phyloP scores from a whole-genome alignment of 2,888 invertebrate species.

The Mythimna lalbum region DNA sequence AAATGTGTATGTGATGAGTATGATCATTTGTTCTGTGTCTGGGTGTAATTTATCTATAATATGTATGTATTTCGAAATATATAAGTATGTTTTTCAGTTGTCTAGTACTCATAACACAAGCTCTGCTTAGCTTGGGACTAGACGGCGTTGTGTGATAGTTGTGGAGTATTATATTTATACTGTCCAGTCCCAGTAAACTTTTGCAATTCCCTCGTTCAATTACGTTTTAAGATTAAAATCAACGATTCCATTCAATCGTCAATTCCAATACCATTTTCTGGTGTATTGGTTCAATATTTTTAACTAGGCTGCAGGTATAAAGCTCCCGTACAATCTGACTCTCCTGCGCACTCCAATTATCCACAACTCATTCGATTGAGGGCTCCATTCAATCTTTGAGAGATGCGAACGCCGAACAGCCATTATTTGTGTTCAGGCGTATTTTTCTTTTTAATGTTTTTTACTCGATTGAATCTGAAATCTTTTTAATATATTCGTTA shows the following conservation, averaged over 20 bases:
- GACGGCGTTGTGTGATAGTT: too few relatives aligned
- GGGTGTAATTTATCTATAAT: too few relatives aligned
- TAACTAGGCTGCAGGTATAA: slow-evolving; percentile 32
- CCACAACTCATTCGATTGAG: slow-evolving; percentile 41
- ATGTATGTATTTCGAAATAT: too few relatives aligned
- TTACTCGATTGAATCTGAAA: not conserved
- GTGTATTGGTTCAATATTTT: slow-evolving; percentile 39
- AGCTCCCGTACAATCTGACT: slow-evolving; percentile 17
- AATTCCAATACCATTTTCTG: slow-evolving; percentile 36
- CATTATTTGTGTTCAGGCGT: slow-evolving; percentile 13
- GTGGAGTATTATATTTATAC: too few relatives aligned
- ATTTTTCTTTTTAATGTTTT: slow-evolving; percentile 15
- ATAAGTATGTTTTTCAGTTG: too few relatives aligned
- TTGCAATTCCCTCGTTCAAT: not conserved
- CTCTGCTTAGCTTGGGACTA: too few relatives aligned
- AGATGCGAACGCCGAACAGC: slow-evolving; percentile 5
- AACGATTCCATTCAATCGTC: slow-evolving; percentile 29
- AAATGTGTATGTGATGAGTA: too few relatives aligned
- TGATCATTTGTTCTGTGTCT: too few relatives aligned
- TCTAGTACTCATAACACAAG: too few relatives aligned
- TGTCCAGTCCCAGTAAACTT: not conserved
- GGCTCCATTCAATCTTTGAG: slow-evolving; percentile 46
- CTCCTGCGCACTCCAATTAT: slow-evolving; percentile 52
- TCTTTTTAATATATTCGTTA: too few relatives aligned
- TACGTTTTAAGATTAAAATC: slow-evolving; percentile 24